Evolutionary conservation across 37 sponge, comb jelly and placozoan genomes (phyloP).

Genomic region (Bolinopsis microptera): DNA sequence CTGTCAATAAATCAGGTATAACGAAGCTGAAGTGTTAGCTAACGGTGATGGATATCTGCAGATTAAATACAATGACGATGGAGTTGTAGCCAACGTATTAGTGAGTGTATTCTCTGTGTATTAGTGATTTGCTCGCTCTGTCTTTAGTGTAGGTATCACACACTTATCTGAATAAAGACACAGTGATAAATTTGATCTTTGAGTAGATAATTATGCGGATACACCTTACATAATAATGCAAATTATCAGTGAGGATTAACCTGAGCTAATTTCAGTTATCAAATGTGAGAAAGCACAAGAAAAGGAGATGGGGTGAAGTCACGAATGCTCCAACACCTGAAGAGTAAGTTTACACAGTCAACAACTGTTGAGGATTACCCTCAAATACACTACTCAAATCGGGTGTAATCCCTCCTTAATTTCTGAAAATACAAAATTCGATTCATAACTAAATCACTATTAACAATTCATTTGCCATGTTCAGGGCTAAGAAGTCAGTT

Average conservation of each 20-base stretch:
- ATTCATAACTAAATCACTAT: no score
- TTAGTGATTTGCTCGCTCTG: no score
- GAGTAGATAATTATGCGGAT: no score
- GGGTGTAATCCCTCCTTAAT: no score
- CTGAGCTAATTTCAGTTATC: conserved; percentile 59
- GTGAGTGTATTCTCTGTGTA: no score
- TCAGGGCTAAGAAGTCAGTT: not conserved
- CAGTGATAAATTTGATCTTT: no score
- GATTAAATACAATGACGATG: not conserved
- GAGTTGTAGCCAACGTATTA: not conserved
- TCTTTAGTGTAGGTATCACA: no score
- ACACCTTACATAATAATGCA: no score
- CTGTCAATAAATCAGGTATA: conserved; percentile 5
- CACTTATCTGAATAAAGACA: no score
- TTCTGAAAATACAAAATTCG: no score
- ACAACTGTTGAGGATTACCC: not conserved
- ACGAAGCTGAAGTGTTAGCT: conserved; percentile 24
- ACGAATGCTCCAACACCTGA: conserved; percentile 23
- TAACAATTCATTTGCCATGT: not conserved
- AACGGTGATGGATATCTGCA: conserved; percentile 41
- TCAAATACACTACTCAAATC: no score
- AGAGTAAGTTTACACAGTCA: conserved; percentile 28
- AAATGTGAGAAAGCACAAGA: conserved; percentile 46
- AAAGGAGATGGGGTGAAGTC: conserved; percentile 61
- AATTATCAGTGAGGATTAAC: no score